Percentiles rank a stretch among this genome's conserved stretches.
Evolutionary conservation across 35 echinoderm and acorn worm genomes (phyloP).

Genomic region (Ptychodera flava): DNA sequence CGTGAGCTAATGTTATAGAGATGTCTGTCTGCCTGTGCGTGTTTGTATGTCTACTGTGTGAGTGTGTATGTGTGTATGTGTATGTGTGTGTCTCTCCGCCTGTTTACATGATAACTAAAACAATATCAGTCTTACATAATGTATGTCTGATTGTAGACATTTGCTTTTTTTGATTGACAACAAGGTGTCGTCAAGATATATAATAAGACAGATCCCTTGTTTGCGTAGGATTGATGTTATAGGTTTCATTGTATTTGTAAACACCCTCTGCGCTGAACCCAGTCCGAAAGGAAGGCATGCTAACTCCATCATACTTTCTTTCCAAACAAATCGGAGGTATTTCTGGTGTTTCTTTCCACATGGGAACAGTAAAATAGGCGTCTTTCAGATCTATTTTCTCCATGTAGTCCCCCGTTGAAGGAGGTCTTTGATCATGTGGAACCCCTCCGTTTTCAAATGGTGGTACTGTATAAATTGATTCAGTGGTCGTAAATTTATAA

Average conservation of each 20-base stretch:
- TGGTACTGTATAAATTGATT: constrained; percentile 14
- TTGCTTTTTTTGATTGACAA: neutral
- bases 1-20: too few relatives aligned
- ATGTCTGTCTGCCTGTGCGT: too few relatives aligned
- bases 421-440: constrained; percentile 8
- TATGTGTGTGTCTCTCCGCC: too few relatives aligned
- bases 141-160: too few relatives aligned
- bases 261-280: constrained; percentile 2
- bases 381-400: constrained; percentile 23
- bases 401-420: constrained; percentile 10
- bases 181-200: constrained; percentile 12
- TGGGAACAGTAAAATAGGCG: constrained; percentile 7
- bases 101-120: too few relatives aligned
- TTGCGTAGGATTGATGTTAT: neutral
- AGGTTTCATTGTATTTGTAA: neutral
- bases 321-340: neutral
- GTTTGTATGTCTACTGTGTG: too few relatives aligned
- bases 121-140: too few relatives aligned
- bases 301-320: neutral
- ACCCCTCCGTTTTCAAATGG: too few relatives aligned
- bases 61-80: too few relatives aligned
- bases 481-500: constrained; percentile 20
- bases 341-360: neutral
- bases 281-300: neutral
- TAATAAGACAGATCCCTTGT: neutral